Conservation (phyloP, 2,113 vertebrate genomes). For the Dromiciops gliroides region DNA sequence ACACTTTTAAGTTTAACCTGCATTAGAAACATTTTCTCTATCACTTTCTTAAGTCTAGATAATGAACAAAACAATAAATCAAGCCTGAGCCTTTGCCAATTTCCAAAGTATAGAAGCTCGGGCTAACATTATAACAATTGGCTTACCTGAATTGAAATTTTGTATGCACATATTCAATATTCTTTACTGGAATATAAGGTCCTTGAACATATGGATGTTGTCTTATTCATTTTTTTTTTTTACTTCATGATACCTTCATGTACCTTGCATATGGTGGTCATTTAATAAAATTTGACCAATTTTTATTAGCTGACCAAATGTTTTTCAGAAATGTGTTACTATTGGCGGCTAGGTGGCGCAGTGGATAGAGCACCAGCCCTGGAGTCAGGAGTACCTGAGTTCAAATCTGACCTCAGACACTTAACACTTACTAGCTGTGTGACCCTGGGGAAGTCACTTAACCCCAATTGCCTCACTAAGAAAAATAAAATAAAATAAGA, state of each 20-base stretch:
- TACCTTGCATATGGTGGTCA: background rate
- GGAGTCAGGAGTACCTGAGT: too few relatives aligned
- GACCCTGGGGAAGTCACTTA: too few relatives aligned
- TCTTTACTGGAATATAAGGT: background rate
- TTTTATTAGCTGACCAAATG: background rate
- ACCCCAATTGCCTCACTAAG: too few relatives aligned
- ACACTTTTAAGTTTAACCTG: background rate
- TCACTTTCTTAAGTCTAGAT: background rate
- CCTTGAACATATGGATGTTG: background rate
- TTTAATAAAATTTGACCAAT: background rate
- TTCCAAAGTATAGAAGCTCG: background rate
- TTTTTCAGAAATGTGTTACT: slow-evolving; percentile 22
- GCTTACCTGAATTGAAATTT: background rate
- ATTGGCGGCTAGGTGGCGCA: too few relatives aligned
- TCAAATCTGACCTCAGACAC: too few relatives aligned
- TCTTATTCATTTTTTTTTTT: background rate
- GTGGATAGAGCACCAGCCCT: too few relatives aligned
- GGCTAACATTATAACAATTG: background rate
- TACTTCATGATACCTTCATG: background rate
- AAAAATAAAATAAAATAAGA: too few relatives aligned
- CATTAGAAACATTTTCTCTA: background rate
- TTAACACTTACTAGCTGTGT: too few relatives aligned
- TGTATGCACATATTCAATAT: background rate
- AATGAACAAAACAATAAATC: background rate
- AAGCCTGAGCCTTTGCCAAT: background rate